Evolutionary conservation across 2,113 vertebrate genomes (phyloP).

Genomic region (Arenaria interpres): DNA sequence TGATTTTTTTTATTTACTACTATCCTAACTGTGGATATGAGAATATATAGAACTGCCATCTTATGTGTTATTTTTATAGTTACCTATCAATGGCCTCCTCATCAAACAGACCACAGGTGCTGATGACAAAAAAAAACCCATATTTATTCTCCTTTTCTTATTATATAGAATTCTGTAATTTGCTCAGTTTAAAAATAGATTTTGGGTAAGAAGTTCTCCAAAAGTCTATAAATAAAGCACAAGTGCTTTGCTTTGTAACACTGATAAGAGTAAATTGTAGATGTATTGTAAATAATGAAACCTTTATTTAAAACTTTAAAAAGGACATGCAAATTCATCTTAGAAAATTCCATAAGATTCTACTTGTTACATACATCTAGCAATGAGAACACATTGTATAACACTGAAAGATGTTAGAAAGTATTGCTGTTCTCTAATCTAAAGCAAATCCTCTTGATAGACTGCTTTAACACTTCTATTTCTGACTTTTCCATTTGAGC

Average conservation of each 20-base stretch:
- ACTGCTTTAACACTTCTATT: neutral
- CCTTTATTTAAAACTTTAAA: neutral
- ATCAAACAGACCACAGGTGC: neutral
- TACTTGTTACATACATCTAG: neutral
- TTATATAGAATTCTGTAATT: neutral
- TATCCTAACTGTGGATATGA: neutral
- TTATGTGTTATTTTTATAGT: neutral
- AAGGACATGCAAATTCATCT: neutral
- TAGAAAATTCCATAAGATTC: neutral
- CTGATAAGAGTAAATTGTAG: neutral
- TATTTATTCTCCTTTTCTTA: neutral
- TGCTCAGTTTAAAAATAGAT: neutral
- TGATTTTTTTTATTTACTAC: neutral
- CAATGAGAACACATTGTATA: neutral
- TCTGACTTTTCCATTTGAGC: neutral
- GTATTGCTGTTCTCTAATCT: neutral
- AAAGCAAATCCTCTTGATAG: neutral
- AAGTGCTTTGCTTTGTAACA: neutral
- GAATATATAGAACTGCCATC: neutral
- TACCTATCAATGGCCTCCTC: neutral
- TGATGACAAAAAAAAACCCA: neutral
- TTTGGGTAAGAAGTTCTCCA: neutral
- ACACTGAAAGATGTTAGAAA: neutral
- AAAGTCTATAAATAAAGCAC: neutral
- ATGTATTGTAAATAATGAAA: neutral